Percentiles rank a stretch among this genome's conserved stretches.
phyloP scores from a whole-genome alignment of 2,888 invertebrate species.

The Heliconius hortense region DNA sequence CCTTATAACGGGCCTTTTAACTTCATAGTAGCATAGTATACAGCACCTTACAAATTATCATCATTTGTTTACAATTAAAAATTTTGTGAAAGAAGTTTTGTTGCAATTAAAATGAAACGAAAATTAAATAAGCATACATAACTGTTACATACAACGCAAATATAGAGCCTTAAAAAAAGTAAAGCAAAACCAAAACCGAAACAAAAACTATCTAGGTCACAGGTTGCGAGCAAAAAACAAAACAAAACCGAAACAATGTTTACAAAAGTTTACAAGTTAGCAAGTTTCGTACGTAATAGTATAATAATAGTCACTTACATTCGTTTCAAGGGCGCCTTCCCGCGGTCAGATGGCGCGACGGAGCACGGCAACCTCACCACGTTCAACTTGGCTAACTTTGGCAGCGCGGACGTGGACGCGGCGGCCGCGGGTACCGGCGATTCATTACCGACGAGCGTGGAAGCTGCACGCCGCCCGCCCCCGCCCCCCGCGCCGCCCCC shows the following conservation, averaged over 20 bases:
- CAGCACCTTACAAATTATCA: constrained; percentile 18
- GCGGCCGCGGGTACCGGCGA: constrained; percentile 78
- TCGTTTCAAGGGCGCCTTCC: constrained; percentile 41
- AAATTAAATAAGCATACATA: background rate
- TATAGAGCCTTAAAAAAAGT: background rate
- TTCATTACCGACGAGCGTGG: constrained; percentile 78
- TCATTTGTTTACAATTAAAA: constrained; percentile 12
- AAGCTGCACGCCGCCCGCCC: constrained; percentile 67
- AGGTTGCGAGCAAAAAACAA: constrained; percentile 8
- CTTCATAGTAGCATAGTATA: constrained; percentile 25
- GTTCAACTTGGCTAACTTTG: constrained; percentile 62
- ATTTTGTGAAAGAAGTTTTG: background rate
- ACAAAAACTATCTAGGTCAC: constrained; percentile 13
- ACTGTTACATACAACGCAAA: constrained; percentile 3
- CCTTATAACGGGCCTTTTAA: constrained; percentile 42
- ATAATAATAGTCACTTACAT: constrained; percentile 35
- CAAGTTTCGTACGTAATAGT: constrained; percentile 15
- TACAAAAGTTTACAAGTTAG: constrained; percentile 34
- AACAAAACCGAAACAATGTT: constrained; percentile 27
- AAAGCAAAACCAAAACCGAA: background rate
- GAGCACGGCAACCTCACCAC: constrained; percentile 52
- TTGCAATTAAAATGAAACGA: constrained; percentile 2
- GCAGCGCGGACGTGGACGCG: constrained; percentile 69
- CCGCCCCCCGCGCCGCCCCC: constrained; percentile 51
- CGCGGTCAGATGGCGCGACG: constrained; percentile 68